These are phyloP conservation scores for Tetragonisca angustula DNA, from an alignment of 2,888 invertebrate genomes.

Conservation along the genomic window DNA sequence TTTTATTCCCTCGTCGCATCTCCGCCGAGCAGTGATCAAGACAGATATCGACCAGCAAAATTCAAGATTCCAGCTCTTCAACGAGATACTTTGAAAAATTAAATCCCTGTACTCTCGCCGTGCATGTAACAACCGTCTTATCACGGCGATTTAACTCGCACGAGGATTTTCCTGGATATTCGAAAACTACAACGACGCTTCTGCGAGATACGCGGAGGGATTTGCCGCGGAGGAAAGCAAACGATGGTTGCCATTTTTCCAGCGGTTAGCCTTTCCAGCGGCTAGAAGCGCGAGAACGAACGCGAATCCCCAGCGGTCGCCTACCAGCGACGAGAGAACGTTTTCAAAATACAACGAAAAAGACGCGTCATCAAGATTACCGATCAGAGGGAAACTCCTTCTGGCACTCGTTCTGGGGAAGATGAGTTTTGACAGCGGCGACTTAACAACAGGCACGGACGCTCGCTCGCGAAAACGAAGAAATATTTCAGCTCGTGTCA, in stretches of 20 bases:
- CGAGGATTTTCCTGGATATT: constrained; percentile 14
- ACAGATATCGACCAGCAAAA: background rate
- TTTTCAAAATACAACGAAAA: background rate
- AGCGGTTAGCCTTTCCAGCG: background rate
- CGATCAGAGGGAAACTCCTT: background rate
- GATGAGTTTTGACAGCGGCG: constrained; percentile 23
- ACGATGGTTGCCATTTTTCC: constrained; percentile 1
- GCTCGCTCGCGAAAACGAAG: constrained; percentile 8
- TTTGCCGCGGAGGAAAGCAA: constrained; percentile 1
- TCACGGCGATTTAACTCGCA: background rate
- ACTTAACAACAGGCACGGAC: constrained; percentile 28
- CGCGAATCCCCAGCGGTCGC: background rate
- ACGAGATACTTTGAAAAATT: background rate
- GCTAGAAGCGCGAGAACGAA: background rate
- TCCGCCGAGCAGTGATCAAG: background rate
- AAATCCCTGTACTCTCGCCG: background rate
- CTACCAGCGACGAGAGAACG: no score
- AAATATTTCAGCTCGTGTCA: background rate
- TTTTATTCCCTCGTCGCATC: background rate
- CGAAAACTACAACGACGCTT: background rate
- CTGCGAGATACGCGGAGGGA: background rate
- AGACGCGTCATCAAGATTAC: background rate
- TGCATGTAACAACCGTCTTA: background rate
- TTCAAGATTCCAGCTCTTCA: background rate
- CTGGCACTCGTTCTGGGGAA: background rate